Evolutionary conservation across 2,113 vertebrate species (phyloP), one percentile per base, ranked within the genome.

Genomic region (Ctenodactylus gundi): DNA sequence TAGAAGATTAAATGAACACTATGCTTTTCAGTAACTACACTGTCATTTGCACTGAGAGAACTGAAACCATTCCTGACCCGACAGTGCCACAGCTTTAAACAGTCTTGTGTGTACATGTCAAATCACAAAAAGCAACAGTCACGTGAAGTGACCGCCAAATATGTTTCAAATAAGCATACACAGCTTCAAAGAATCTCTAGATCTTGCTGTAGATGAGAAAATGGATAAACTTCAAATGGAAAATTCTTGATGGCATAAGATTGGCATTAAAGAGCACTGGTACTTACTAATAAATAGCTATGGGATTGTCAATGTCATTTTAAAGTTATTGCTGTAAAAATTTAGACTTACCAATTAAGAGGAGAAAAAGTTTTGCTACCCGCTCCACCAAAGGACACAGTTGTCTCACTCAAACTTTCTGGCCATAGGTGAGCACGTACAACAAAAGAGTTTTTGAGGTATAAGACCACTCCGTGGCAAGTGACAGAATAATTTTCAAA

Each of bases 21-120:
- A 29, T 88, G 29, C 18, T 88, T 95, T 95, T 72, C 91, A 92
- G 27, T 77, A 70, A 77, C 31, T 36, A 67, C 36, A 46, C 14
- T 96, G 95, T 92, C 90, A 75, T 67, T 96, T 81, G 67, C 23
- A 92, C 39, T 83, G 29, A 91, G 62, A 92, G 62, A 95, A 67
- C 27, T 51, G 36, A 31, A 27, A 60, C 27, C 4, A 55, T 25
- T 41, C 39, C 8, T 92, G n/a, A 88, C 44, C 65, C 78, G 76
- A 95, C 85, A 95, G 3, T 41, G 65, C n/a, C 85, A 93, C 7
- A 41, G 49, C 62, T 95, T 77, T 82, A 72, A 95, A 90, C 29
- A 85, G 36, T 53, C 85, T 72, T 80, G 67, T 95, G 90, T 93
- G 68, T 85, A n/a, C 77, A 46, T 88, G 90, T 95, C 94, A 94